A percentile compares a stretch with the other conserved stretches of the same genome.
These are phyloP conservation scores for Ciconia boyciana DNA, from an alignment of 2,113 vertebrate species.

Conservation along the genomic window DNA sequence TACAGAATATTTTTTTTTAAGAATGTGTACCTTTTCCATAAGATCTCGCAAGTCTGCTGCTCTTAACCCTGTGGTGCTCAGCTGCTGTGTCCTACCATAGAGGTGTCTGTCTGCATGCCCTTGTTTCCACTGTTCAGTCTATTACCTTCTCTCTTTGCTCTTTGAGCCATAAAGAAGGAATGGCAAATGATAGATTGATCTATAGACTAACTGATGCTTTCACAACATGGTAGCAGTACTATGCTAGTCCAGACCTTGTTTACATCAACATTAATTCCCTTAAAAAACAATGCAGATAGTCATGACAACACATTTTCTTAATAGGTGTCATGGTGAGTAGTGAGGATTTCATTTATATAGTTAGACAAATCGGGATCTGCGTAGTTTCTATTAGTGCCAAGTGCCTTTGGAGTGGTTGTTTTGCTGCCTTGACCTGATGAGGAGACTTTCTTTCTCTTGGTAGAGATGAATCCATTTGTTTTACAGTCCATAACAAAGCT, in stretches of 20 bases:
- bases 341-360: not conserved
- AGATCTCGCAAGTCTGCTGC: not conserved
- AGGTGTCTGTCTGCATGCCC: not conserved
- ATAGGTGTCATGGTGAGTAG: not conserved
- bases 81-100: not conserved
- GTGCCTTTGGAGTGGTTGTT: constrained; percentile 20
- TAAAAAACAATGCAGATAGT: not conserved
- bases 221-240: not conserved
- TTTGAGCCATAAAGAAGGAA: not conserved
- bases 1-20: not conserved
- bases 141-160: not conserved
- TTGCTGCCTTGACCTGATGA: constrained; percentile 24
- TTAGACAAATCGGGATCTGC: not conserved
- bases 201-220: not conserved
- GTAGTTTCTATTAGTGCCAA: constrained; percentile 14
- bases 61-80: not conserved
- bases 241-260: not conserved
- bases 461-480: not conserved
- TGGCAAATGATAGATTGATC: not conserved
- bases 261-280: not conserved
- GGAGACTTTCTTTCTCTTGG: not conserved
- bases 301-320: not conserved
- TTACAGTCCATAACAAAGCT: not conserved
- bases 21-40: not conserved
- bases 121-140: not conserved